These are phyloP conservation scores for Eurois occulta DNA, from an alignment of 2,888 invertebrate genomes.

Conservation along the genomic window DNA sequence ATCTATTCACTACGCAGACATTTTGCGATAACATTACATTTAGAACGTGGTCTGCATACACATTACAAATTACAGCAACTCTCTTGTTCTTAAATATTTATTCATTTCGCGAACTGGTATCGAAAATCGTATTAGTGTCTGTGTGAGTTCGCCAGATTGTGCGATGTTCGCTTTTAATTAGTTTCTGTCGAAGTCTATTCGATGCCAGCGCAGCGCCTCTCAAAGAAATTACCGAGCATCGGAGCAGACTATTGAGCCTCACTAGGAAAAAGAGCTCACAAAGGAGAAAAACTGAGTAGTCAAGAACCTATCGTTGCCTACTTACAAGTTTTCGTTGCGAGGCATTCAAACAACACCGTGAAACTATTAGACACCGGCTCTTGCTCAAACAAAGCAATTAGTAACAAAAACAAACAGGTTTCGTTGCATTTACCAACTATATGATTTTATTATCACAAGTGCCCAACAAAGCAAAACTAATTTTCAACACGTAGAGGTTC, in stretches of 20 bases:
- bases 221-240: conserved; percentile 79
- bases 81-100: conserved; percentile 52
- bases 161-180: conserved; percentile 85
- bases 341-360: conserved; percentile 49
- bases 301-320: conserved; percentile 58
- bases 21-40: conserved; percentile 32
- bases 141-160: conserved; percentile 77
- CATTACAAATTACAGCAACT: conserved; percentile 18
- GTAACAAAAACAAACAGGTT: conserved; percentile 53
- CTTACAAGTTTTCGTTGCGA: conserved; percentile 57
- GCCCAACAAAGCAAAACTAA: conserved; percentile 60
- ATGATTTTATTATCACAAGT: conserved; percentile 58
- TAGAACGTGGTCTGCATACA: conserved; percentile 35
- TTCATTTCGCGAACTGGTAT: conserved; percentile 66
- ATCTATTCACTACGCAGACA: conserved; percentile 26
- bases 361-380: conserved; percentile 46
- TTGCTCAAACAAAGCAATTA: conserved; percentile 57
- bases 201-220: conserved; percentile 77
- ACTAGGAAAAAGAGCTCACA: conserved; percentile 66
- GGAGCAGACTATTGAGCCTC: conserved; percentile 62
- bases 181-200: conserved; percentile 81
- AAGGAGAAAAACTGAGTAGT: conserved; percentile 62
- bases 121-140: conserved; percentile 68
- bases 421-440: conserved; percentile 56
- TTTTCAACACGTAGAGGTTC: conserved; percentile 55